Conservation (phyloP, 2,888 invertebrate species). For the Rhagonycha fulva region DNA sequence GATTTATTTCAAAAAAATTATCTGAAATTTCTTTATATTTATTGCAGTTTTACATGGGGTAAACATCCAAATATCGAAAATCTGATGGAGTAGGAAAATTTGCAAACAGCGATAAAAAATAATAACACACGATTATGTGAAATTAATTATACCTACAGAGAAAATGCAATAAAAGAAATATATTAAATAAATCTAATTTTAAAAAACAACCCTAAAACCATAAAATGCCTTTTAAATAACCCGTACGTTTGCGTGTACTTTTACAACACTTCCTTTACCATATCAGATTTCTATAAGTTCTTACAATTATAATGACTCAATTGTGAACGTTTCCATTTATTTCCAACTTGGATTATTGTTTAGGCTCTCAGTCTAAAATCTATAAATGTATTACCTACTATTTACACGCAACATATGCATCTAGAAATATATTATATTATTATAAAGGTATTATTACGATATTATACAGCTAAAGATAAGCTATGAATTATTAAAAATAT, state of each 20-base stretch:
- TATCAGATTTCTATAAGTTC: constrained; percentile 45
- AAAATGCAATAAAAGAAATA: background rate
- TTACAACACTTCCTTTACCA: constrained; percentile 25
- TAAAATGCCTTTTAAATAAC: constrained; percentile 3
- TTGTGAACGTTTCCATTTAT: constrained; percentile 47
- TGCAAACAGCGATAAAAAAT: background rate
- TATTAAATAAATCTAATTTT: constrained; percentile 3
- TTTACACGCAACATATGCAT: constrained; percentile 30
- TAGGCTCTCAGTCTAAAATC: constrained; percentile 38
- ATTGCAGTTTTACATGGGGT: no score
- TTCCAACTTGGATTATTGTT: constrained; percentile 32
- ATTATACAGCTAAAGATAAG: background rate
- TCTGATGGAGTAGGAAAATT: no score
- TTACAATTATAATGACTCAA: constrained; percentile 47
- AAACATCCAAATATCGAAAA: no score
- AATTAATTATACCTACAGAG: background rate
- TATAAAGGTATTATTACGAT: background rate
- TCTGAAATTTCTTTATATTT: no score
- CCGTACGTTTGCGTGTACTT: constrained; percentile 29
- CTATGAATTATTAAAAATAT: background rate
- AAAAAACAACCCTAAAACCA: background rate
- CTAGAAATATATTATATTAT: background rate
- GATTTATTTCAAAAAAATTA: no score
- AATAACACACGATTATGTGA: background rate
- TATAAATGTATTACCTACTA: constrained; percentile 31